Conservation (phyloP, 1,140 invertebrate genomes). For the Leptinotarsa texana region DNA sequence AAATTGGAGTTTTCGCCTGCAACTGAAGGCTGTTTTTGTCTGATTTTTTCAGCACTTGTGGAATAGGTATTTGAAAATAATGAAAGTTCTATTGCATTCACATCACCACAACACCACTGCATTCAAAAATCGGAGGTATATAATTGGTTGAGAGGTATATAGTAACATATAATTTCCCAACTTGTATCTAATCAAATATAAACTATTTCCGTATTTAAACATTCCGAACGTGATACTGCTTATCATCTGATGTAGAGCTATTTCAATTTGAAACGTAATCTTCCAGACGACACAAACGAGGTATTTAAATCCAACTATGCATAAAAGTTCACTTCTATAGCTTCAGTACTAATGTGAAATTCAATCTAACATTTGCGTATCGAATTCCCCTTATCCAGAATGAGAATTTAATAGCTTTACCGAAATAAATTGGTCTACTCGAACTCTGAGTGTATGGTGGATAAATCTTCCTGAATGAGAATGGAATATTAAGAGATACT, state of each 20-base stretch:
- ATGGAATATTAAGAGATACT: no score
- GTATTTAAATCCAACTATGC: constrained; percentile 10
- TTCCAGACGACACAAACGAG: constrained; percentile 11
- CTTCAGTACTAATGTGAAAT: constrained; percentile 12
- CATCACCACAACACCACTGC: neutral
- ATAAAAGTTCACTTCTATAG: constrained; percentile 16
- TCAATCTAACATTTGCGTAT: constrained; percentile 14
- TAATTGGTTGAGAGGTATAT: no score
- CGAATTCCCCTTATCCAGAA: constrained; percentile 4
- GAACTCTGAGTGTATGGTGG: neutral
- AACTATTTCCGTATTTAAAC: no score
- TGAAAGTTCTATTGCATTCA: neutral
- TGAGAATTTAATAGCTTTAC: neutral
- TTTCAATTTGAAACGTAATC: constrained; percentile 12
- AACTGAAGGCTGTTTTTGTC: no score
- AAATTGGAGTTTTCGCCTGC: no score
- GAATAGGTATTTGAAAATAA: no score
- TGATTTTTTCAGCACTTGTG: no score
- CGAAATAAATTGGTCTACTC: neutral
- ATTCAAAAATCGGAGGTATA: no score
- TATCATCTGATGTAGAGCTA: neutral
- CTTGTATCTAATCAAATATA: no score
- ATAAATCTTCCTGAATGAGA: no score
- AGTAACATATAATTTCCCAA: no score
- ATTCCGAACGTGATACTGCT: no score